Conservation (phyloP, 2,113 vertebrate genomes). For the Chlorodrepanis virens region DNA sequence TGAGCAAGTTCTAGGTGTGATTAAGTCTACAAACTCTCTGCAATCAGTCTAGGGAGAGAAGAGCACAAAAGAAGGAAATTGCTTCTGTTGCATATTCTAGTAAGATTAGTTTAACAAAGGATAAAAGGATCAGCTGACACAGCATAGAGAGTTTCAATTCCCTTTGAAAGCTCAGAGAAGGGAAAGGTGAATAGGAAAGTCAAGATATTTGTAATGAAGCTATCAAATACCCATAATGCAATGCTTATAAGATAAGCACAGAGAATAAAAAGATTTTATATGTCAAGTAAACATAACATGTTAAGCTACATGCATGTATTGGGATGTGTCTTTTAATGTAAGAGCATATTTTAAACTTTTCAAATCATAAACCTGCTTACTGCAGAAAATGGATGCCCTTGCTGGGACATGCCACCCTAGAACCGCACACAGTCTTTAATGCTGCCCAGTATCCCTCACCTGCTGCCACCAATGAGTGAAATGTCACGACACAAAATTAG, state of each 20-base stretch:
- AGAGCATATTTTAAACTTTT: not conserved
- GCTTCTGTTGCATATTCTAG: not conserved
- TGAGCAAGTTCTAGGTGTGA: not conserved
- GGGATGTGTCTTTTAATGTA: not conserved
- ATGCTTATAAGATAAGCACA: not conserved
- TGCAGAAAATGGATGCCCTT: not conserved
- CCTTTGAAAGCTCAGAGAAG: not conserved
- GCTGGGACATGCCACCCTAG: not conserved
- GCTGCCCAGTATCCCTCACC: not conserved
- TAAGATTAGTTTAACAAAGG: not conserved
- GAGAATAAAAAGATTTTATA: not conserved
- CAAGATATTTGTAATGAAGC: not conserved
- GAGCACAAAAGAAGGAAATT: not conserved
- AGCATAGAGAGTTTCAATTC: not conserved
- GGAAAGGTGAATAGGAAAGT: not conserved
- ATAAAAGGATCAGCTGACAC: not conserved
- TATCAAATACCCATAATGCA: not conserved
- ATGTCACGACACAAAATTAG: not conserved
- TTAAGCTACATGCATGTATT: not conserved
- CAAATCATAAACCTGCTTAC: not conserved
- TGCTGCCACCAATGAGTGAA: not conserved
- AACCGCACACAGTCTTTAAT: accelerated
- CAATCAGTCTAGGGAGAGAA: not conserved
- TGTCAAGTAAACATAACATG: not conserved
- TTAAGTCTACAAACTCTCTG: not conserved